Percentiles rank a stretch among this genome's conserved stretches.
Conservation (phyloP, 2,888 invertebrate genomes). For the Ctenicera cuprea region DNA sequence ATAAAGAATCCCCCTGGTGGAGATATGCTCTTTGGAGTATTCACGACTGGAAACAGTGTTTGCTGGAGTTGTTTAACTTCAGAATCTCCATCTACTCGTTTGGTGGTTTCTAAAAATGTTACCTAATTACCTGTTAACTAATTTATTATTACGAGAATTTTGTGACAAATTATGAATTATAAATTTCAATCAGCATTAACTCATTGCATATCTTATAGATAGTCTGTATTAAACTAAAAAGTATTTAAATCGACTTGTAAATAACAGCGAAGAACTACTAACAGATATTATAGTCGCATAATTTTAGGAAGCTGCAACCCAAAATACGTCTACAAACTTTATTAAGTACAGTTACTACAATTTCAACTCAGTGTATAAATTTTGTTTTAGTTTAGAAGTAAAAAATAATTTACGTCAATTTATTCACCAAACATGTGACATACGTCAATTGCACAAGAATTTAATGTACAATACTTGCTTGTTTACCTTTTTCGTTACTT, state of each 20-base stretch:
- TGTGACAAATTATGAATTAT: too few species aligned
- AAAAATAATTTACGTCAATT: too few species aligned
- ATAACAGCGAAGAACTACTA: constrained; percentile 1
- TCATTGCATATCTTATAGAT: too few species aligned
- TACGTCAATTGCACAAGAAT: constrained; percentile 9
- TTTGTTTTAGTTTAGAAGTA: too few species aligned
- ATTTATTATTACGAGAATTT: not conserved
- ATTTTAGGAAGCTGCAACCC: not conserved
- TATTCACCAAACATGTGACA: constrained; percentile 7
- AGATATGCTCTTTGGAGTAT: constrained; percentile 55
- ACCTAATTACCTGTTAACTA: not conserved
- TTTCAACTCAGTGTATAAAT: too few species aligned
- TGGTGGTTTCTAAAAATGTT: not conserved
- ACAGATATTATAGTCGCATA: not conserved
- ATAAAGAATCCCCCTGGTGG: constrained; percentile 73
- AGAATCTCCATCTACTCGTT: constrained; percentile 8
- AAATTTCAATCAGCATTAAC: not conserved
- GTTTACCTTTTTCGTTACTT: constrained; percentile 34
- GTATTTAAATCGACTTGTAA: too few species aligned
- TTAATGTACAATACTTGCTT: not conserved
- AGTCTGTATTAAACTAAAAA: too few species aligned
- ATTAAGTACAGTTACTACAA: too few species aligned
- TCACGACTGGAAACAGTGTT: constrained; percentile 76
- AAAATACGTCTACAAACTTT: not conserved
- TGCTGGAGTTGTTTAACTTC: constrained; percentile 80